A percentile compares a stretch with the other conserved stretches of the same genome.
Conservation (phyloP, 2,113 vertebrate species). For the Struthio camelus region DNA sequence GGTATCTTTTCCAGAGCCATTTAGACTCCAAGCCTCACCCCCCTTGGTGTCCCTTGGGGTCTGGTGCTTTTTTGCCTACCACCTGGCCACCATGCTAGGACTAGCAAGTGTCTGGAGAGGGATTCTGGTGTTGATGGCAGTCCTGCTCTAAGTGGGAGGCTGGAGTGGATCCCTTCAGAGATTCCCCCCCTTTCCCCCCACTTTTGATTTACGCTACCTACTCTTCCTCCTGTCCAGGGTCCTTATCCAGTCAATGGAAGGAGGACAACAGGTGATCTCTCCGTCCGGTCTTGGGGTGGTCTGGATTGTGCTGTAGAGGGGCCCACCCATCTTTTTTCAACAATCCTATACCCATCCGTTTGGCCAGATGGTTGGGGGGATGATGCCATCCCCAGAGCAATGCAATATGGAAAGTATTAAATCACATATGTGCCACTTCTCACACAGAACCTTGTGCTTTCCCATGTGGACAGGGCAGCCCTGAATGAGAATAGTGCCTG, state of each 20-base stretch:
- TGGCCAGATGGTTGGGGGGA: not conserved
- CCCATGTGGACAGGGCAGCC: not conserved
- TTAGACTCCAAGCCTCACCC: not conserved
- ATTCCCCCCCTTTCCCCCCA: not conserved
- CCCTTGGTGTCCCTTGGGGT: not conserved
- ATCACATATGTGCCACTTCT: accelerated
- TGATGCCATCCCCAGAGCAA: not conserved
- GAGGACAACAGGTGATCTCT: not conserved
- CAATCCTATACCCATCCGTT: not conserved
- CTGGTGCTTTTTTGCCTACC: too few species aligned
- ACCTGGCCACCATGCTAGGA: not conserved
- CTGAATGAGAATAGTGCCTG: accelerated
- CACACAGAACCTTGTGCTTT: accelerated
- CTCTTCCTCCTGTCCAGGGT: not conserved
- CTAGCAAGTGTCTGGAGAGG: not conserved
- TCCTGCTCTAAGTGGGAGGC: not conserved
- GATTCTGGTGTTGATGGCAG: not conserved
- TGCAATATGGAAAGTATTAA: accelerated
- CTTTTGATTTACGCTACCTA: not conserved
- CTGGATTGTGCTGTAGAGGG: not conserved
- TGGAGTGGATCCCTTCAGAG: not conserved
- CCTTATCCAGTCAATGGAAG: not conserved
- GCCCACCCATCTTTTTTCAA: not conserved
- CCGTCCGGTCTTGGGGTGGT: not conserved
- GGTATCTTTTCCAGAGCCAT: not conserved